Evolutionary conservation across 37 sponge, comb jelly and placozoan genomes (phyloP), one percentile per base, ranked within the genome.

Genomic region (Agelas oroides): DNA sequence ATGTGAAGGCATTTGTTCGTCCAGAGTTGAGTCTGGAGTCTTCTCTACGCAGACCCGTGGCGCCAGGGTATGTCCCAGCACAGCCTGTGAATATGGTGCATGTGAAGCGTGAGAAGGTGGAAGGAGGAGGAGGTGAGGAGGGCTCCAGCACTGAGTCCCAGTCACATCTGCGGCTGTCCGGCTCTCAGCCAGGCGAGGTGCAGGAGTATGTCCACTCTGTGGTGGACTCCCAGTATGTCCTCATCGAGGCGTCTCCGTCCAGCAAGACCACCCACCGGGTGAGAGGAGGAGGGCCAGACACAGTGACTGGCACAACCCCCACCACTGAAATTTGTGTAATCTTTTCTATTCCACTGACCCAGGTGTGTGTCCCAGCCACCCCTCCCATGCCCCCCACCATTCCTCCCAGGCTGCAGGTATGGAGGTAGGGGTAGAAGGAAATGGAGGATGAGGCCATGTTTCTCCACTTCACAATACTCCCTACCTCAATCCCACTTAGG

Each of bases 141-240:
- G 75, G 70, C 18, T 79, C 80, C 31, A 87, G 80, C 20, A 79
- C 79, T 25, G 80, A 87, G 60, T 87, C 88, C 13, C 65, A 61
- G 64, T 23, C 56, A 17, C 58, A 70, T 59, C 28, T 82, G 59
- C 55, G 36, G 27, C 23, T 33, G 19, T 31, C 19, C 5, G 69
- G 69, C 20, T 2, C 31, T 68, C 30, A 59, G 30, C 36, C 59
- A 55, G 18, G 37, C n/a, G 8, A 23, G 56, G 46, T 71, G 60
- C 27, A 24, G 28, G 84, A 56, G 6, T 84, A 65, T 39, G 73
- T 73, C 12, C 64, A 71, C 56, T 25, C 15, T 52, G 65, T 74
- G 35, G 75, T 75, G 28, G 84, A 73, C 28, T 34, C 40, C 6
- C 84, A 84, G 66, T 84, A 84, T 28, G 84, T 84, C 34, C 56